Evolutionary conservation across 2,888 invertebrate genomes (phyloP).

Genomic region (Synanthedon andrenaeformis): DNA sequence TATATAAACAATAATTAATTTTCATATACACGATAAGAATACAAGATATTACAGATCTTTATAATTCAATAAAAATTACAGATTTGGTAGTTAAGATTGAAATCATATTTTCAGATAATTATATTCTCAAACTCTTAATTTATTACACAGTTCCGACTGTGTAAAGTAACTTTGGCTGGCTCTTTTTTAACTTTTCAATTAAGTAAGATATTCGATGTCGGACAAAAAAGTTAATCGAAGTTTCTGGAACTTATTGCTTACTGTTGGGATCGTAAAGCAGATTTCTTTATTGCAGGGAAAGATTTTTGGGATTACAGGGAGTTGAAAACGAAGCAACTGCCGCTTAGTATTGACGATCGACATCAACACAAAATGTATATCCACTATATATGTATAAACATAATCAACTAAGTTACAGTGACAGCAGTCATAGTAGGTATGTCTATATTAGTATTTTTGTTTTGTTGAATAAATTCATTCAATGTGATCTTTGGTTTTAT

Average conservation of each 20-base stretch:
- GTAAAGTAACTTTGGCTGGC: background rate
- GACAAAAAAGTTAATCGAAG: constrained; percentile 34
- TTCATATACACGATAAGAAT: too few species aligned
- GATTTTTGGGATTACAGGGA: background rate
- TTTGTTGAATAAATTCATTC: too few species aligned
- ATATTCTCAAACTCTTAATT: constrained; percentile 10
- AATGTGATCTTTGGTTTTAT: too few species aligned
- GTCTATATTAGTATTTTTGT: too few species aligned
- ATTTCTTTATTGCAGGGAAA: constrained; percentile 20
- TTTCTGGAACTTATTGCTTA: constrained; percentile 16
- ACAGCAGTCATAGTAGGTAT: too few species aligned
- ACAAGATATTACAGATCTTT: too few species aligned
- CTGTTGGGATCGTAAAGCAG: constrained; percentile 14
- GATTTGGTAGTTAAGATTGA: background rate
- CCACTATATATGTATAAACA: too few species aligned
- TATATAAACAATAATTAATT: too few species aligned
- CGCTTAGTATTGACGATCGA: background rate
- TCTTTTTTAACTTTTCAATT: constrained; percentile 35
- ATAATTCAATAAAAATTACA: too few species aligned
- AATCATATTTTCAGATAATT: background rate
- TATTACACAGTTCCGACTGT: constrained; percentile 9
- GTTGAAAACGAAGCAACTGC: background rate
- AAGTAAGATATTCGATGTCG: constrained; percentile 32
- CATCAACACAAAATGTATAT: too few species aligned
- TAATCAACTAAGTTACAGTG: too few species aligned